These are phyloP conservation scores for Knipowitschia caucasica DNA, from an alignment of 2,797 vertebrate species.

Conservation along the genomic window DNA sequence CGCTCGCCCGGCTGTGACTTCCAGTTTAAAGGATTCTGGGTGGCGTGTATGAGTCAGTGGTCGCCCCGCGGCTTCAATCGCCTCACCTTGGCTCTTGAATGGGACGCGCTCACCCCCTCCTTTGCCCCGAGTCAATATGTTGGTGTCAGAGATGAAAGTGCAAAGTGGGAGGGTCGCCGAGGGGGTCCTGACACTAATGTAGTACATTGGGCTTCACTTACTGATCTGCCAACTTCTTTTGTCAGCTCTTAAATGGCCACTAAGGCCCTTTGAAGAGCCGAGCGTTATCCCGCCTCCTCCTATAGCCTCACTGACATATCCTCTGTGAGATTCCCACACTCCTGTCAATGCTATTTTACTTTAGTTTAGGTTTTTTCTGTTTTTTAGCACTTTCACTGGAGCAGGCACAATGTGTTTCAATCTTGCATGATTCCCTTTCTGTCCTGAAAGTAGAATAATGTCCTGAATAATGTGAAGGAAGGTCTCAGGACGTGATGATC, in stretches of 20 bases:
- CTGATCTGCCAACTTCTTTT: constrained; percentile 81
- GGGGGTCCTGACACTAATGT: constrained; percentile 80
- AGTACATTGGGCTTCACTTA: constrained; percentile 80
- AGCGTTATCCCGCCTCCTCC: constrained; percentile 61
- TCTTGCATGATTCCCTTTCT: too few species aligned
- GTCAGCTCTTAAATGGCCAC: constrained; percentile 76
- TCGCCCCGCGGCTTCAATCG: constrained; percentile 57
- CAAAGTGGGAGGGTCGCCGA: constrained; percentile 72
- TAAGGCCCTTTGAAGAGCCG: constrained; percentile 78
- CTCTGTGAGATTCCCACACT: constrained; percentile 68
- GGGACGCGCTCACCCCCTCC: constrained; percentile 57
- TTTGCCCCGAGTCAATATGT: constrained; percentile 75
- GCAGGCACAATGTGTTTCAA: too few species aligned
- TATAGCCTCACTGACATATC: constrained; percentile 63
- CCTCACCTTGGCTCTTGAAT: constrained; percentile 75
- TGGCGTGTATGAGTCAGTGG: constrained; percentile 60
- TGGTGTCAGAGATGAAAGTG: constrained; percentile 84
- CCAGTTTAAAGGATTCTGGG: constrained; percentile 56
- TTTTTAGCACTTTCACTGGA: too few species aligned
- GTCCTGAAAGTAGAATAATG: too few species aligned
- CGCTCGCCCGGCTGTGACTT: constrained; percentile 61
- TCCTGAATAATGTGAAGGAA: too few species aligned
- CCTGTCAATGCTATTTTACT: constrained; percentile 36
- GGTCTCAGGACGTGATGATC: too few species aligned
- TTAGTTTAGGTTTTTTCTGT: too few species aligned